Conservation (phyloP, 2,797 vertebrate genomes). For the Hoplostethus mediterraneus region DNA sequence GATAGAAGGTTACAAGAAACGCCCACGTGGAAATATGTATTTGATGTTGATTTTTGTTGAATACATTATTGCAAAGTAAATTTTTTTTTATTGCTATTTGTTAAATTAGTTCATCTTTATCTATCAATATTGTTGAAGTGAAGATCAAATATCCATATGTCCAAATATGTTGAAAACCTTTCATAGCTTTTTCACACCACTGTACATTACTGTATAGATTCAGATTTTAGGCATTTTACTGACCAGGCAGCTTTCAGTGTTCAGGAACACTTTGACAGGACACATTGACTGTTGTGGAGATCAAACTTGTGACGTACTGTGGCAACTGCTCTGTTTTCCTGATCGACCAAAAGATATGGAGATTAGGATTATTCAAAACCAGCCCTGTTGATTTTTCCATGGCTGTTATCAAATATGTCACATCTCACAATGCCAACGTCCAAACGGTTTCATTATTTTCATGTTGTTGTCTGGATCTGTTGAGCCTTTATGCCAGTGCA, state of each 20-base stretch:
- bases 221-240: no score
- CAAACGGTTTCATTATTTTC: conserved; percentile 20
- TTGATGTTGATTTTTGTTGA: no score
- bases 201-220: no score
- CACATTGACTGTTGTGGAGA: background rate
- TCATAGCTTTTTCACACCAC: no score
- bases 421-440: conserved; percentile 26
- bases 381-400: conserved; percentile 27
- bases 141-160: no score
- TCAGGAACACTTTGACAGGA: background rate
- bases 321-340: background rate
- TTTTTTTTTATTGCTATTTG: no score
- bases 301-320: background rate
- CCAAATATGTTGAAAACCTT: no score
- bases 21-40: no score
- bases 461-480: background rate
- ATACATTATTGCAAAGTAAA: no score
- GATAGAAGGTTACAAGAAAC: no score
- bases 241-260: background rate
- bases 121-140: no score
- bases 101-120: no score
- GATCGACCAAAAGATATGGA: background rate
- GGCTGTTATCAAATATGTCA: conserved; percentile 26
- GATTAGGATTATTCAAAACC: conserved; percentile 22
- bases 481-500: conserved; percentile 3